Evolutionary conservation across 2,113 vertebrate species (phyloP), one percentile per base, ranked within the genome.

Genomic region (Eubucco bourcierii): DNA sequence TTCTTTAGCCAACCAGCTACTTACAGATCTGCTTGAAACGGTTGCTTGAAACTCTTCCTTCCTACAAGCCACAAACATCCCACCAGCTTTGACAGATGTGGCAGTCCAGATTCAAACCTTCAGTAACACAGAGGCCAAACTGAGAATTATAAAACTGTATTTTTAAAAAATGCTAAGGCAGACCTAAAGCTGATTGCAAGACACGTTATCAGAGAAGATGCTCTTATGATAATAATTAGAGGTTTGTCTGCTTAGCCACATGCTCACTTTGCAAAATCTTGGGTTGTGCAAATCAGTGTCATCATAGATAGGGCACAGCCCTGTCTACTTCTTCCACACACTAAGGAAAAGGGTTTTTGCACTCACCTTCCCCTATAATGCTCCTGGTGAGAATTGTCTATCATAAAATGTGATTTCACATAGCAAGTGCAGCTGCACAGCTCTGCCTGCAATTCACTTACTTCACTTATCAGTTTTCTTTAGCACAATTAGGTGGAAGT

Each of bases 21-120:
- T 88, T 93, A 73, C n/a, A 81, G 83, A 94, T 93, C 66, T n/a
- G 70, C 93, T 90, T 86, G 90, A 96, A 95, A 94, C 31, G 64
- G 92, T 88, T 92, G 73, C 59, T 82, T 56, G 60, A 92, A 93
- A 90, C 50, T 73, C 80, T 92, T 94, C 89, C 92, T 96, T 93
- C 80, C 64, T 68, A 34, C 53, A 74, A 67, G 65, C 75, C 91
- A 87, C 89, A 87, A 90, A 72, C 65, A 25, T 90, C 39, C 63
- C 63, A 91, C 50, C 29, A 65, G 85, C 82, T 75, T 71, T 25
- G 7, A 55, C 67, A 72, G 85, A 90, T 70, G 61, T 66, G 75
- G 67, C 34, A 74, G 65, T 50, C 64, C 53, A 61, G 41, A 78
- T 80, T 92, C 73, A 85, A 71, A 80, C 16, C 65, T 71, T 89